Conservation (phyloP, 2,888 invertebrate genomes). For the Lasioglossum villosulum region DNA sequence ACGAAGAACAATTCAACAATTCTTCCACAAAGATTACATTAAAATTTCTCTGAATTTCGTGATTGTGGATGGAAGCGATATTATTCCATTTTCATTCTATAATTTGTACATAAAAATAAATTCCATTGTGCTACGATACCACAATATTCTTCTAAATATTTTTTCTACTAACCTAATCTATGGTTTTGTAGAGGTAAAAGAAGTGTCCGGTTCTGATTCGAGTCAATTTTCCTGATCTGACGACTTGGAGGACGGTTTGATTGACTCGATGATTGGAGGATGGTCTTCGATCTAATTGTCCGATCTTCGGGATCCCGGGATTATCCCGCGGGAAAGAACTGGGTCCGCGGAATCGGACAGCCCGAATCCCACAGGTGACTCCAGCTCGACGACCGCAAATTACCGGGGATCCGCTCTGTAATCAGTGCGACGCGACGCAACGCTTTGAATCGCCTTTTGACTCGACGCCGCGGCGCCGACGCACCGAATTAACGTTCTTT, state of each 20-base stretch:
- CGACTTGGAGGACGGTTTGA: too few relatives aligned
- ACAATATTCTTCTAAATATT: too few relatives aligned
- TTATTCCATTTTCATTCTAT: too few relatives aligned
- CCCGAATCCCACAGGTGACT: slow-evolving; percentile 48
- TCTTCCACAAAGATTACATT: neutral
- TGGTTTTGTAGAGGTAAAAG: too few relatives aligned
- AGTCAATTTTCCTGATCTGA: too few relatives aligned
- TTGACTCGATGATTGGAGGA: neutral
- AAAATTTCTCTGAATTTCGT: neutral
- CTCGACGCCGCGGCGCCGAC: slow-evolving; percentile 20
- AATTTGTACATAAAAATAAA: too few relatives aligned
- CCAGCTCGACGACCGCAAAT: slow-evolving; percentile 41
- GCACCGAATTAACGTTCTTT: slow-evolving; percentile 47
- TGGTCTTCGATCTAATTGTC: neutral
- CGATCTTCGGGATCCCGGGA: neutral
- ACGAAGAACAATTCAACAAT: neutral
- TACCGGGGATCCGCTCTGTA: slow-evolving; percentile 60
- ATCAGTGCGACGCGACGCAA: slow-evolving; percentile 55
- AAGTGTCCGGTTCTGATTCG: too few relatives aligned
- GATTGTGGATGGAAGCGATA: too few relatives aligned
- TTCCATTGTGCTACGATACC: too few relatives aligned
- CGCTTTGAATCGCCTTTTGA: slow-evolving; percentile 47
- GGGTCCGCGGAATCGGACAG: slow-evolving; percentile 33
- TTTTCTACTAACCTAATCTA: too few relatives aligned
- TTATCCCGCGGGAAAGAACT: slow-evolving; percentile 22